These are phyloP conservation scores for Delphinapterus leucas DNA, from an alignment of 2,113 vertebrate species.

Conservation along the genomic window DNA sequence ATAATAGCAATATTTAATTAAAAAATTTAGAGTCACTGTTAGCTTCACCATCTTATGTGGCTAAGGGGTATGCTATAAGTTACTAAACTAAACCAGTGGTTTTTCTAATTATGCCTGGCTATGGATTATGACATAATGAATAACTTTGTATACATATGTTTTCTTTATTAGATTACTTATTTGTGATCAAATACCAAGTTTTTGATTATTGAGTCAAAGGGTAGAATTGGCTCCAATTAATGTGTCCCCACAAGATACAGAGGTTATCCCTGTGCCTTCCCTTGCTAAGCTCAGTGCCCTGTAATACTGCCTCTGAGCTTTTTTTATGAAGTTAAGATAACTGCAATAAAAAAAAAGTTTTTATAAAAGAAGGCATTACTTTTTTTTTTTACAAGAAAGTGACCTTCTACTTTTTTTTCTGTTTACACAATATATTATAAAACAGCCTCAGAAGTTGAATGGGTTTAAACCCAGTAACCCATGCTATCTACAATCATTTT, in stretches of 20 bases:
- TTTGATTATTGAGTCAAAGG: constrained; percentile 18
- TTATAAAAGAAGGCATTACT: not conserved
- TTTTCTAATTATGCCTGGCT: constrained; percentile 6
- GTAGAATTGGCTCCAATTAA: not conserved
- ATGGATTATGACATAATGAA: not conserved
- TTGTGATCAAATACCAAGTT: not conserved
- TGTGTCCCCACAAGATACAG: not conserved
- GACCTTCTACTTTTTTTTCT: not conserved
- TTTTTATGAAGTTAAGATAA: constrained; percentile 14
- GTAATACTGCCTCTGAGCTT: not conserved
- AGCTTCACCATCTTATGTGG: not conserved
- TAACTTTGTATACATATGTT: not conserved
- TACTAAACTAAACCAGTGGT: not conserved
- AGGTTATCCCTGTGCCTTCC: not conserved
- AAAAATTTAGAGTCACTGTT: not conserved
- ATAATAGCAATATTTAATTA: not conserved
- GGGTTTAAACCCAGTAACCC: not conserved
- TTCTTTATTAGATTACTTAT: not conserved
- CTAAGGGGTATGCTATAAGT: not conserved
- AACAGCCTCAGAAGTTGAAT: not conserved
- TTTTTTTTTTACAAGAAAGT: constrained; percentile 9
- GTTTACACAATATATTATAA: not conserved
- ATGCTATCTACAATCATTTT: not conserved
- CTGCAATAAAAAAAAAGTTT: not conserved
- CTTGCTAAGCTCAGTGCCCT: not conserved